Conservation (phyloP, 2,797 vertebrate genomes). For the Triplophysa bombifrons region DNA sequence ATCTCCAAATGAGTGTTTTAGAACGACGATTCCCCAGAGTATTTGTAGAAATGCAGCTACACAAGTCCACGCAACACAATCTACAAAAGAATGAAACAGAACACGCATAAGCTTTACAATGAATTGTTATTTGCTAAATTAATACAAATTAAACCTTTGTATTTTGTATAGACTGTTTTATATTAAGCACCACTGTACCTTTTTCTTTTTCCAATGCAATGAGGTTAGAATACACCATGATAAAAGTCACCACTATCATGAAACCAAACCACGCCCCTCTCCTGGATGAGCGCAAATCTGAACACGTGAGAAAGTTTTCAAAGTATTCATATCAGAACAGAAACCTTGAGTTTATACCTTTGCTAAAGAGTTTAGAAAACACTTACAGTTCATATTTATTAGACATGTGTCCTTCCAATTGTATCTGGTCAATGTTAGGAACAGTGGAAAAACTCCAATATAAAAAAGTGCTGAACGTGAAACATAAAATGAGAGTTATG, state of each 20-base stretch:
- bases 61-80: slow-evolving; percentile 12
- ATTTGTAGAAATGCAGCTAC: slow-evolving; percentile 21
- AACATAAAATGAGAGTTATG: background rate
- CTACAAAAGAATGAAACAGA: background rate
- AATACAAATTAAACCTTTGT: background rate
- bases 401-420: background rate
- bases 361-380: background rate
- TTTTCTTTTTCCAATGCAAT: slow-evolving; percentile 2
- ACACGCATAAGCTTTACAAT: too few relatives aligned
- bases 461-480: background rate
- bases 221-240: background rate
- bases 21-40: slow-evolving; percentile 31
- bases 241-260: background rate
- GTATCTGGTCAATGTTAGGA: slow-evolving; percentile 8
- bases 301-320: background rate
- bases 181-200: background rate
- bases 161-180: background rate
- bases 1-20: slow-evolving; percentile 19
- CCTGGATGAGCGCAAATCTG: background rate
- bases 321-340: background rate
- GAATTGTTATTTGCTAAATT: too few relatives aligned
- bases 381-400: background rate
- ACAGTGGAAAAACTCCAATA: slow-evolving; percentile 13
- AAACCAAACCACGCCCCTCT: background rate
- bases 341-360: background rate